These are phyloP conservation scores for Scaeva pyrastri DNA, from an alignment of 2,888 invertebrate species.

Conservation along the genomic window DNA sequence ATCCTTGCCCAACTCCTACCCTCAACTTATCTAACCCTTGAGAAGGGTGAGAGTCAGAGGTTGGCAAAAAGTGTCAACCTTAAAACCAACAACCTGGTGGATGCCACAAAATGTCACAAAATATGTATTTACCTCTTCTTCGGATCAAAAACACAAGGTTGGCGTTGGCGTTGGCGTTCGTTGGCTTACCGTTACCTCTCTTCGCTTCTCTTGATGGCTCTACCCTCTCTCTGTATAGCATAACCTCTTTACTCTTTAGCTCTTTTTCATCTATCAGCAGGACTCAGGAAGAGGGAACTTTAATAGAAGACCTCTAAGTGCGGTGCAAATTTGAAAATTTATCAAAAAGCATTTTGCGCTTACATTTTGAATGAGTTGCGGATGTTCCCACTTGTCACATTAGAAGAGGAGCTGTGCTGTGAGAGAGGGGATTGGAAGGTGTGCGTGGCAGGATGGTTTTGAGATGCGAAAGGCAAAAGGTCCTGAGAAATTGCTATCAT, in stretches of 20 bases:
- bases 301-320: slow-evolving; percentile 15
- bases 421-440: too few species aligned
- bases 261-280: too few species aligned
- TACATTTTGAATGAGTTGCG: slow-evolving; percentile 31
- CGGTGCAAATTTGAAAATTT: slow-evolving; percentile 46
- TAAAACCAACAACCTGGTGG: slow-evolving; percentile 48
- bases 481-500: slow-evolving; percentile 56
- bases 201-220: not conserved
- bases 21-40: too few species aligned
- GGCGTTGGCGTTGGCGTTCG: too few species aligned
- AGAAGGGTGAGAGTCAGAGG: slow-evolving; percentile 8
- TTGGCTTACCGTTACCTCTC: not conserved
- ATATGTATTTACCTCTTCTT: slow-evolving; percentile 14
- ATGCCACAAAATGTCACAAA: slow-evolving; percentile 36
- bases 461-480: slow-evolving; percentile 1
- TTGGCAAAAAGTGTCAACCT: slow-evolving; percentile 46
- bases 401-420: slow-evolving; percentile 1
- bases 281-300: not conserved
- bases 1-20: too few species aligned
- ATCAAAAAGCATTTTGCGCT: slow-evolving; percentile 59
- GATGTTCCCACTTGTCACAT: slow-evolving; percentile 46
- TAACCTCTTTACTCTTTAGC: not conserved
- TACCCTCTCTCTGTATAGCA: not conserved
- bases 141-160: slow-evolving; percentile 15
- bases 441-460: not conserved